Base-by-base conservation (phyloP, 1,140 invertebrate genomes). In the Hyles vespertilio region DNA sequence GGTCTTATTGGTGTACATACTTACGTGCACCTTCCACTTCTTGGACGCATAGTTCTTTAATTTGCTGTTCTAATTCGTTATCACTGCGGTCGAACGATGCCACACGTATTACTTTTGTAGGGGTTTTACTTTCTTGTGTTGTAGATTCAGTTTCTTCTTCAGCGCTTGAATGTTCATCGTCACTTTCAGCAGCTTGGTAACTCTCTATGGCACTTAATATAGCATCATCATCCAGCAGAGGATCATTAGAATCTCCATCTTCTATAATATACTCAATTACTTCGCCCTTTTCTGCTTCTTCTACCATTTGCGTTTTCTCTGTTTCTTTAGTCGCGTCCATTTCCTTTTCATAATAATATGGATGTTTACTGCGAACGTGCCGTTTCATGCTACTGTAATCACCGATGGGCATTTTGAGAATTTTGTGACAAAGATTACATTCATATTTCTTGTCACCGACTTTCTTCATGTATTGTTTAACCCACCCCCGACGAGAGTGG, bases 361-460 rank as follows among this genome's bases (percentile, higher is more conserved):
- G 53, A 46, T 55, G 53, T 46, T 46, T 46, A 8, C 8, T 3
- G 5, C 32, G 11, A 5, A 55, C 22, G 32, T 55, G 53, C 7
- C 53, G 12, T 32, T 55, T 55, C 53, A 55, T 55, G 22, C 46
- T 55, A 55, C 53, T 33, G 32, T 55, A 46, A 11, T 9, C 6
- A 8, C 53, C 53, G 7, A 2, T n/a, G 10, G 8, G 44, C 53
- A 55, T 55, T 55, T 32, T 55, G 10, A 55, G 22, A 5, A 32
- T 9, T 32, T 33, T 45, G 1, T 45, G 22, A 47, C 53, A 55
- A 40, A 55, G 8, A 40, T 45, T 32, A 46, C 53, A 55, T 32
- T 46, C 43, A 12, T 32, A 55, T 10, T 7, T 9, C 2, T 32
- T 33, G 9, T 32, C 33, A 32, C 32, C 53, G 10, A 46, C 11